These are phyloP conservation scores for Tetropium fuscum DNA, from an alignment of 2,888 invertebrate species.

Conservation along the genomic window DNA sequence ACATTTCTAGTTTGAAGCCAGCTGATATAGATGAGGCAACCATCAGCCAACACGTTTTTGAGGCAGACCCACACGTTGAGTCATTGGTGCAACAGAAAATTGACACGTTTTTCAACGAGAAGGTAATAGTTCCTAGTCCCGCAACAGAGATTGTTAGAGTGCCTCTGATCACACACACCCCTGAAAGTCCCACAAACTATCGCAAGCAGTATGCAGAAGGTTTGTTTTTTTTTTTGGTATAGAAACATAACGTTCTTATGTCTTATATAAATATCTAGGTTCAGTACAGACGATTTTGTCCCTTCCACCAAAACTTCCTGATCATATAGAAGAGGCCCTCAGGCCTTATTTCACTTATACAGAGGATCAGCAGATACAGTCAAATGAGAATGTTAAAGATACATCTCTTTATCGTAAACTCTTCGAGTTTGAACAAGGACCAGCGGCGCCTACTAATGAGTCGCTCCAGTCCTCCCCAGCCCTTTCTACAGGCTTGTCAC, in stretches of 20 bases:
- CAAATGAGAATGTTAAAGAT: slow-evolving; percentile 41
- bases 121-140: slow-evolving; percentile 64
- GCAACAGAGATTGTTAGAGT: slow-evolving; percentile 43
- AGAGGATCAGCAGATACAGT: slow-evolving; percentile 57
- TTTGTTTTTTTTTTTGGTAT: slow-evolving; percentile 16
- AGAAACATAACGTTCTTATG: slow-evolving; percentile 29
- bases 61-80: slow-evolving; percentile 75
- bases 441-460: slow-evolving; percentile 22
- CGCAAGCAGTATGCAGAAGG: slow-evolving; percentile 41
- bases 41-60: slow-evolving; percentile 71
- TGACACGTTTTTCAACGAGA: slow-evolving; percentile 67
- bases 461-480: slow-evolving; percentile 50
- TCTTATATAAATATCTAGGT: slow-evolving; percentile 61
- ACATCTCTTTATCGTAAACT: slow-evolving; percentile 58
- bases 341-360: slow-evolving; percentile 74
- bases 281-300: slow-evolving; percentile 76
- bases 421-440: slow-evolving; percentile 55
- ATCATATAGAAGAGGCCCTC: slow-evolving; percentile 72
- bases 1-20: slow-evolving; percentile 75
- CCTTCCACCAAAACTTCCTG: slow-evolving; percentile 73
- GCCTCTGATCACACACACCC: slow-evolving; percentile 39
- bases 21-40: slow-evolving; percentile 76
- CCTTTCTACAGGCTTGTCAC: slow-evolving; percentile 51
- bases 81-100: slow-evolving; percentile 76
- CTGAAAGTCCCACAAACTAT: slow-evolving; percentile 15